Percentiles rank a stretch among this genome's conserved stretches.
Evolutionary conservation across 1,140 invertebrate genomes (phyloP).

Genomic region (Diabrotica virgifera): DNA sequence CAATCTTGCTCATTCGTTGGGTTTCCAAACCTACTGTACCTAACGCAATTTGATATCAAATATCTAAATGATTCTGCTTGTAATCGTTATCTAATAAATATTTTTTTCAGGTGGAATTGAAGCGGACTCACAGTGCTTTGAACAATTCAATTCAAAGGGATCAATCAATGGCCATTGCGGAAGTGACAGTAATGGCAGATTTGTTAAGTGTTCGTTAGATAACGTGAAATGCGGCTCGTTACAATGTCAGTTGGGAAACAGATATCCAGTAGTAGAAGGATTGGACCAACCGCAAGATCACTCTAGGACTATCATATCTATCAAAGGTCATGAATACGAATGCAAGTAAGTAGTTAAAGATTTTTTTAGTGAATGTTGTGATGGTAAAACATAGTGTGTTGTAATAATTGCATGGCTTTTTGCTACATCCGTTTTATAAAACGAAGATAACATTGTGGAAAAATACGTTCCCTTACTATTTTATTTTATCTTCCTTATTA

Average conservation of each 20-base stretch:
- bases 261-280: slow-evolving; percentile 70
- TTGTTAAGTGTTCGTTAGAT: slow-evolving; percentile 80
- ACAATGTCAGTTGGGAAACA: slow-evolving; percentile 83
- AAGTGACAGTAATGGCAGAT: slow-evolving; percentile 71
- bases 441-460: no score
- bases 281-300: slow-evolving; percentile 69
- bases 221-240: slow-evolving; percentile 86
- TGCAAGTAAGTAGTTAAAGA: slow-evolving; percentile 75
- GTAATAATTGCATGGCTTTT: no score
- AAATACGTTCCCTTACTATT: no score
- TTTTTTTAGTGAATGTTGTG: neutral
- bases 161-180: slow-evolving; percentile 93
- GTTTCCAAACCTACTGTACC: no score
- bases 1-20: no score
- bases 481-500: no score
- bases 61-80: no score
- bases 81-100: neutral
- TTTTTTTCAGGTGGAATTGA: slow-evolving; percentile 59
- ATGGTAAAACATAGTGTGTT: no score
- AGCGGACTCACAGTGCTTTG: slow-evolving; percentile 83
- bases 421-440: no score
- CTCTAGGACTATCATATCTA: slow-evolving; percentile 81
- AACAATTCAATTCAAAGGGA: slow-evolving; percentile 91
- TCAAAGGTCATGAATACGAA: slow-evolving; percentile 80
- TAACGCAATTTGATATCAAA: no score